Conservation (phyloP, 2,888 invertebrate species). For the Plebejus anna region DNA sequence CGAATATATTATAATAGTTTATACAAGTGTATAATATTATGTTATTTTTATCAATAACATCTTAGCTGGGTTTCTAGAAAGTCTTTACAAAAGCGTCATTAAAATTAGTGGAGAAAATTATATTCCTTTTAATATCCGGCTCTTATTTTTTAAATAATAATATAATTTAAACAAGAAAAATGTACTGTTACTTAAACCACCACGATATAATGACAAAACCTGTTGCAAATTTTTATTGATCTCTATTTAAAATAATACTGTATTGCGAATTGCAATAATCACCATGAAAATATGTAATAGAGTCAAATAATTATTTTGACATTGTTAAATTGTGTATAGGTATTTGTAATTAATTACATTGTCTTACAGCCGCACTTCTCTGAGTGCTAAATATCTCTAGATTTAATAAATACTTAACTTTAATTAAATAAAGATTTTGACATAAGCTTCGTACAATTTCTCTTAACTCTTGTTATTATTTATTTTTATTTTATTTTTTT, state of each 20-base stretch:
- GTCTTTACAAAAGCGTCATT: neutral
- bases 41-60: neutral
- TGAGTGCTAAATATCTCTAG: too few species aligned
- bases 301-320: too few species aligned
- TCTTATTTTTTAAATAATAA: conserved; percentile 13
- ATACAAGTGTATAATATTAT: neutral
- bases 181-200: conserved; percentile 3
- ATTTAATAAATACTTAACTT: too few species aligned
- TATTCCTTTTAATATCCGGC: neutral
- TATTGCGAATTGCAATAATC: too few species aligned
- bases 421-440: too few species aligned
- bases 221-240: neutral
- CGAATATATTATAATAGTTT: neutral
- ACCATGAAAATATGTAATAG: too few species aligned
- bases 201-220: neutral
- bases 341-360: too few species aligned
- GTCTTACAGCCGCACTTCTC: too few species aligned
- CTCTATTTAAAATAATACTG: neutral
- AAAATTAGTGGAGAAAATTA: neutral
- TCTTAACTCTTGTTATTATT: too few species aligned
- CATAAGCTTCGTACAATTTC: too few species aligned
- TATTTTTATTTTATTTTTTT: too few species aligned
- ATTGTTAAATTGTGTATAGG: too few species aligned
- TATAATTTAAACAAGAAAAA: conserved; percentile 18
- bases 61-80: neutral